Base-by-base conservation (phyloP, 2,113 vertebrate species). In the Paedocypris sp. region DNA sequence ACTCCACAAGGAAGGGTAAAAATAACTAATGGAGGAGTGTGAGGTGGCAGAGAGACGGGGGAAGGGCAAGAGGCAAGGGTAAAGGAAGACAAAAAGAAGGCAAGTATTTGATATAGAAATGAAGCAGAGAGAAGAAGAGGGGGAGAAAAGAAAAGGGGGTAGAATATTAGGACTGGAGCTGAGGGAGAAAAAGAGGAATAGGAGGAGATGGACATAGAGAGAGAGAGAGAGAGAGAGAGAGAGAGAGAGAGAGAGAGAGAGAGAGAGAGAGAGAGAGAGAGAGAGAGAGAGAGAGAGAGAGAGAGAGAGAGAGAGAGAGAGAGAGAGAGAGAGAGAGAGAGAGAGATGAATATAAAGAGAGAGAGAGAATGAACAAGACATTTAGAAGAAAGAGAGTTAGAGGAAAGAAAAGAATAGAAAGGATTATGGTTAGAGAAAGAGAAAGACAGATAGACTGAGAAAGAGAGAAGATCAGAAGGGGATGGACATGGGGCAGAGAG, bases 211-310 rank as follows among this genome's bases (percentile, higher is more conserved):
- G n/a, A n/a, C n/a, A n/a, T n/a, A n/a, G n/a, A n/a, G n/a, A n/a
- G n/a, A n/a, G n/a, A n/a, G n/a, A n/a, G n/a, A 16, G 77, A 72
- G 72, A 70, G 33, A 69, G 16, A 23, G 78, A 78, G 62, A 77
- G 76, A 71, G 56, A 59, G 66, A 67, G 66, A 70, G 43, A 56
- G 47, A 73, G 67, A 69, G 42, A 20, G 29, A 53, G 43, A 66
- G 29, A 65, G 66, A 39, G 7, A 39, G 6, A 53, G 49, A 32
- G 68, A 42, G n/a, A n/a, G n/a, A n/a, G n/a, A n/a, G n/a, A n/a
- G n/a, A n/a, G n/a, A n/a, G n/a, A n/a, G n/a, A n/a, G 64, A 60
- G 64, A 70, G 80, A 53, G 68, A 75, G 60, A 64, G 67, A 70
- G 56, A 72, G 6, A 8, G 20, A 69, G 57, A 52, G 25, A 46